A percentile compares a stretch with the other conserved stretches of the same genome.
Conservation (phyloP, 2,113 vertebrate genomes). For the Poeciliopsis prolifica region DNA sequence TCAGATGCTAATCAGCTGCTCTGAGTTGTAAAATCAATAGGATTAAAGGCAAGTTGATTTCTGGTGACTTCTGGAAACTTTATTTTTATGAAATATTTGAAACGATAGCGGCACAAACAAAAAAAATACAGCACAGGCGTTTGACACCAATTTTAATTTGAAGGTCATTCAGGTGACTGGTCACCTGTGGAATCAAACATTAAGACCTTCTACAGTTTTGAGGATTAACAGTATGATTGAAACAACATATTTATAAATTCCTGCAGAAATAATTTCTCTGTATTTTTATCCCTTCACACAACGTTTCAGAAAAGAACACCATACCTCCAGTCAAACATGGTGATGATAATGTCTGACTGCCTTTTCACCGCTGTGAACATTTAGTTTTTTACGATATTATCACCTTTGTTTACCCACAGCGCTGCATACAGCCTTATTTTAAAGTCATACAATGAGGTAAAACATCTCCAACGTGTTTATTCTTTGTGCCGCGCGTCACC, state of each 20-base stretch:
- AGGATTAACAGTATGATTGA: too few relatives aligned
- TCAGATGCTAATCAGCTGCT: too few relatives aligned
- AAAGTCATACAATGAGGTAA: conserved; percentile 15
- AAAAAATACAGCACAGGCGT: too few relatives aligned
- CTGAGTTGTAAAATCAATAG: too few relatives aligned
- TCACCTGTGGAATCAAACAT: too few relatives aligned
- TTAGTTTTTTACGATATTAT: background rate
- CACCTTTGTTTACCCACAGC: background rate
- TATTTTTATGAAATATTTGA: too few relatives aligned
- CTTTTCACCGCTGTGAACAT: background rate
- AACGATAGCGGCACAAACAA: too few relatives aligned
- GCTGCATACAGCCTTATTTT: background rate
- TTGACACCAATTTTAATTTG: too few relatives aligned
- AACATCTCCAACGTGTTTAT: conserved; percentile 1
- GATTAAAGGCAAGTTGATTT: too few relatives aligned
- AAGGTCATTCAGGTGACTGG: too few relatives aligned
- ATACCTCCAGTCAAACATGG: background rate
- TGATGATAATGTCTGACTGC: background rate
- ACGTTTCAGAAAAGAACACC: background rate
- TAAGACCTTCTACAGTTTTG: too few relatives aligned
- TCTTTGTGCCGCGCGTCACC: background rate
- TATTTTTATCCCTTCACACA: background rate
- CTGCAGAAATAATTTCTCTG: background rate
- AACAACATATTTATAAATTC: background rate
- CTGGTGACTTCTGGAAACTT: too few relatives aligned